Conservation (phyloP, 2,888 invertebrate genomes). For the Sepioteuthis lessoniana region DNA sequence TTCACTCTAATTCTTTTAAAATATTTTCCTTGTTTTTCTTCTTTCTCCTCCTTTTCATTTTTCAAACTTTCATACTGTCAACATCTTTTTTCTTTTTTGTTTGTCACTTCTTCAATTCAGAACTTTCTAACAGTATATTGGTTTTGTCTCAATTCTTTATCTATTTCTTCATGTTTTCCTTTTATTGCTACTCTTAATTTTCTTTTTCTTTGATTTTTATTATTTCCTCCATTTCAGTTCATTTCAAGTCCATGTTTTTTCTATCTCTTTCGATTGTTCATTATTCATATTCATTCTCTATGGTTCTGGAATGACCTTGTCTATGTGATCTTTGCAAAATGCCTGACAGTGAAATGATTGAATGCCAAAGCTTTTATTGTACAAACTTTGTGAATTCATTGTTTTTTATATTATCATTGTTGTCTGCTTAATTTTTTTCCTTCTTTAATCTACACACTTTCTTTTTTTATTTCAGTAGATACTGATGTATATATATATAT, state of each 20-base stretch:
- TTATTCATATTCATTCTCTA: slow-evolving; percentile 41
- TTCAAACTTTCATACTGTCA: neutral
- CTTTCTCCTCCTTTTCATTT: no score
- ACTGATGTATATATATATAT: no score
- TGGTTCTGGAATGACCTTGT: slow-evolving; percentile 10
- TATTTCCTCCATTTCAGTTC: neutral
- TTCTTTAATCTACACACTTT: neutral
- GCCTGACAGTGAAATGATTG: slow-evolving; percentile 11
- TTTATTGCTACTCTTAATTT: neutral
- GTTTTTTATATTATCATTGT: slow-evolving; percentile 38
- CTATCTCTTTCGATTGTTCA: slow-evolving; percentile 39
- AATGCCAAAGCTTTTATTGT: neutral
- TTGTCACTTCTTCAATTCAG: neutral
- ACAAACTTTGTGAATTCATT: neutral
- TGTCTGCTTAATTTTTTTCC: neutral
- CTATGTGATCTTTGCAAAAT: neutral
- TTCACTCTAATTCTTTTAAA: no score
- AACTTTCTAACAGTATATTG: neutral
- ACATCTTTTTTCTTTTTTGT: neutral
- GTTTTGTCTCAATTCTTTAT: neutral
- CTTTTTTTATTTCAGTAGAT: neutral
- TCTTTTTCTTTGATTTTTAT: neutral
- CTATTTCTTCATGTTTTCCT: neutral
- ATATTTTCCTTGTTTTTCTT: no score
- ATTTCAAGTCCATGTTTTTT: neutral